phyloP scores from a whole-genome alignment of 2,888 invertebrate species.

The Cynaeus angustus region DNA sequence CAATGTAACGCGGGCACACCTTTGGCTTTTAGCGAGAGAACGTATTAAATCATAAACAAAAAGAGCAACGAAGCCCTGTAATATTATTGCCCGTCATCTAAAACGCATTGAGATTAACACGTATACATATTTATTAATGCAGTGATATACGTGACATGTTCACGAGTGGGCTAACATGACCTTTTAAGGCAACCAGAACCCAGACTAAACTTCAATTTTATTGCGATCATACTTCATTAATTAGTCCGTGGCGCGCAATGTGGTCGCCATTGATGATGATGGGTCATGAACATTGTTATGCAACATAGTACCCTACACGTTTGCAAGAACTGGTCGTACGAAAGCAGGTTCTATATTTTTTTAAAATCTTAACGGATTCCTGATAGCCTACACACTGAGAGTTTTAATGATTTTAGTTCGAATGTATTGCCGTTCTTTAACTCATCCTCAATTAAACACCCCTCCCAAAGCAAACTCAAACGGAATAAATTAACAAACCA shows the following conservation, averaged over 20 bases:
- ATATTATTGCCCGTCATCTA: slow-evolving; percentile 19
- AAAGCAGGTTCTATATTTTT: too few relatives aligned
- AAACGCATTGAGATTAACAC: slow-evolving; percentile 44
- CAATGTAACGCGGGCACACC: slow-evolving; percentile 41
- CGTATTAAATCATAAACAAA: slow-evolving; percentile 37
- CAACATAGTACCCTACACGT: neutral
- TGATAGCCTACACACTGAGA: too few relatives aligned
- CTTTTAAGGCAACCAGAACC: slow-evolving; percentile 42
- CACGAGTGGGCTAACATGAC: slow-evolving; percentile 38
- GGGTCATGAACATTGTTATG: slow-evolving; percentile 22
- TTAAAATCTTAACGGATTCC: too few relatives aligned
- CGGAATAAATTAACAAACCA: slow-evolving; percentile 33
- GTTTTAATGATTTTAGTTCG: too few relatives aligned
- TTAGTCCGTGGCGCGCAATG: slow-evolving; percentile 16
- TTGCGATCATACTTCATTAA: slow-evolving; percentile 38
- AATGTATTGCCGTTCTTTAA: neutral
- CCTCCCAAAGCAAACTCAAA: slow-evolving; percentile 20
- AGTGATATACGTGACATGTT: slow-evolving; percentile 38
- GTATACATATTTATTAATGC: slow-evolving; percentile 43
- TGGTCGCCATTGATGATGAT: slow-evolving; percentile 19
- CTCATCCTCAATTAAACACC: slow-evolving; percentile 10
- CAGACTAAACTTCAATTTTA: slow-evolving; percentile 44
- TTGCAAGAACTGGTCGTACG: slow-evolving; percentile 1
- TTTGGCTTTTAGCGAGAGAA: slow-evolving; percentile 16
- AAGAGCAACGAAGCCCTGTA: slow-evolving; percentile 5